These are phyloP conservation scores for Hyles euphorbiae DNA, from an alignment of 1,140 invertebrate species.

Conservation along the genomic window DNA sequence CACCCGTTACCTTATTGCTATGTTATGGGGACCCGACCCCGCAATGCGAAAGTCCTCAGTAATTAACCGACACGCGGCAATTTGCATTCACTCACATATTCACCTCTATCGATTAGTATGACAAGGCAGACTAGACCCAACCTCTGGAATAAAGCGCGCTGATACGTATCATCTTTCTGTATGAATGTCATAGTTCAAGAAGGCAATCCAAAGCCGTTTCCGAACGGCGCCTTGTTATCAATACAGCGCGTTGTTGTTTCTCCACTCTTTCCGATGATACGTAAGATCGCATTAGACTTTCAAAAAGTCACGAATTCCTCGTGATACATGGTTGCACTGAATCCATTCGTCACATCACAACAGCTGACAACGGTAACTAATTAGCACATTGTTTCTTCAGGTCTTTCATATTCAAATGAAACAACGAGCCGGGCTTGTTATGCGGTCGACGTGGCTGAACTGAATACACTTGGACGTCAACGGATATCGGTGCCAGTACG, in stretches of 20 bases:
- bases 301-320: background rate
- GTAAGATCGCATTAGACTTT: no score
- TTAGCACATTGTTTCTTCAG: constrained; percentile 28
- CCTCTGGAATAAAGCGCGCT: no score
- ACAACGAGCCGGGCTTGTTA: constrained; percentile 36
- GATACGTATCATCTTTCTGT: constrained; percentile 1
- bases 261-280: no score
- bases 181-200: no score
- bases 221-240: no score
- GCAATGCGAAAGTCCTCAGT: constrained; percentile 54
- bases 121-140: background rate
- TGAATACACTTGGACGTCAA: constrained; percentile 56
- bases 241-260: no score
- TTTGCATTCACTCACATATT: constrained; percentile 26
- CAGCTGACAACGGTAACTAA: constrained; percentile 24
- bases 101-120: constrained; percentile 7
- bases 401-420: constrained; percentile 44
- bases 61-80: constrained; percentile 36
- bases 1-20: constrained; percentile 71
- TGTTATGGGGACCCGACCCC: constrained; percentile 69
- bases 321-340: constrained; percentile 10
- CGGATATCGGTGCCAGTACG: constrained; percentile 40
- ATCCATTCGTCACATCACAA: constrained; percentile 20
- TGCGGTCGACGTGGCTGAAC: constrained; percentile 33
- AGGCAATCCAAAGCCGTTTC: no score